Evolutionary conservation across 2,797 vertebrate genomes (phyloP).

Genomic region (Lacerta agilis): DNA sequence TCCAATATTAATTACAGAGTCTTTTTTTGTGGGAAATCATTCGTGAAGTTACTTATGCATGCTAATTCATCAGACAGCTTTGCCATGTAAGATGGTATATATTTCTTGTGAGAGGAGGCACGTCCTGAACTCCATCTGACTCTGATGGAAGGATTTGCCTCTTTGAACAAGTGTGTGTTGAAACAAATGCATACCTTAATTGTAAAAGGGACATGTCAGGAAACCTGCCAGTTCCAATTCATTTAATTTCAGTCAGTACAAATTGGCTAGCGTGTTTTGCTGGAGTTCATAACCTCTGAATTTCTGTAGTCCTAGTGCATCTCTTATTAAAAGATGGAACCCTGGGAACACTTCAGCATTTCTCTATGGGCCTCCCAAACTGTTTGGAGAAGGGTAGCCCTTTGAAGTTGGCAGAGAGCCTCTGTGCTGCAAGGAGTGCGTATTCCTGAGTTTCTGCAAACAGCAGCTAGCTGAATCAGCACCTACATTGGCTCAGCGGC

Average conservation of each 20-base stretch:
- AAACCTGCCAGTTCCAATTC: neutral
- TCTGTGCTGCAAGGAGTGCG: neutral
- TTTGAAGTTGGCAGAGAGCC: conserved; percentile 5
- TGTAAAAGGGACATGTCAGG: neutral
- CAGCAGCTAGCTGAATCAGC: neutral
- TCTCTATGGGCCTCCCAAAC: neutral
- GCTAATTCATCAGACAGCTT: neutral
- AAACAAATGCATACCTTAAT: conserved; percentile 11
- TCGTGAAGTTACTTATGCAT: neutral
- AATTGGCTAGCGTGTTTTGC: neutral
- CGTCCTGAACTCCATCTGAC: neutral
- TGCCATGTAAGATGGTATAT: neutral
- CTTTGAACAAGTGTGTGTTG: conserved; percentile 9
- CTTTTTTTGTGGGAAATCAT: neutral
- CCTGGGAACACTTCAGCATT: neutral
- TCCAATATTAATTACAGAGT: neutral
- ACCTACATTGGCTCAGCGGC: neutral
- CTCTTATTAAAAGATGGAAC: conserved; percentile 32
- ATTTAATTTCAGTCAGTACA: conserved; percentile 15
- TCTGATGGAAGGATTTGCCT: conserved; percentile 2
- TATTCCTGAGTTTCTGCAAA: neutral
- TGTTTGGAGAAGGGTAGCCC: neutral
- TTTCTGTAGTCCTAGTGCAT: conserved; percentile 9
- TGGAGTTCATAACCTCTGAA: neutral
- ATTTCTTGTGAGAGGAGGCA: neutral